phyloP scores from a whole-genome alignment of 2,797 vertebrate species.

The Sebastes glaucus region DNA sequence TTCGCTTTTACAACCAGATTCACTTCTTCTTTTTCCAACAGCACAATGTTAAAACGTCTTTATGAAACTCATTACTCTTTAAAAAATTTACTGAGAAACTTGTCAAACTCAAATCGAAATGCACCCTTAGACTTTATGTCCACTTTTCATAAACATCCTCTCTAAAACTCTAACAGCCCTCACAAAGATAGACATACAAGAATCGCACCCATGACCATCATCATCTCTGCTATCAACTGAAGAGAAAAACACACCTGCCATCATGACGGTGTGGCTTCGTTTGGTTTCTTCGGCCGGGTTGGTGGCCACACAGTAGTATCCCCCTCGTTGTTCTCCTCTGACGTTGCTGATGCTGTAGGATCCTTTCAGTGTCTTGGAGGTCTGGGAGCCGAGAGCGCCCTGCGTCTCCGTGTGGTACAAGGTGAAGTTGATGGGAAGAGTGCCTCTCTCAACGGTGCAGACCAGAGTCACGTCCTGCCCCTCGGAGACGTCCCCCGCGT shows the following conservation, averaged over 20 bases:
- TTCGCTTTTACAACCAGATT: neutral
- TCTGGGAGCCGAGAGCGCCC: neutral
- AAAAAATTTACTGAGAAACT: neutral
- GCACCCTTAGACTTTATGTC: neutral
- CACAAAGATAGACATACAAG: neutral
- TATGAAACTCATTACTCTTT: neutral
- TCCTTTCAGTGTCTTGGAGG: neutral
- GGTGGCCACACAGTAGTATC: constrained; percentile 71
- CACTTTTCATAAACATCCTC: neutral
- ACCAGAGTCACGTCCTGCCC: constrained; percentile 66
- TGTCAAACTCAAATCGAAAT: neutral
- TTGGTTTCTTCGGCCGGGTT: constrained; percentile 62
- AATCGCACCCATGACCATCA: neutral
- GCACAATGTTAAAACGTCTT: neutral
- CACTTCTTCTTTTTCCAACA: neutral
- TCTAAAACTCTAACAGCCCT: neutral
- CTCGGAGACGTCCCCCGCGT: constrained; percentile 51
- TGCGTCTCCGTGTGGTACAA: constrained; percentile 48
- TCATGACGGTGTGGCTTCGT: constrained; percentile 12
- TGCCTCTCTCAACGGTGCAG: constrained; percentile 74
- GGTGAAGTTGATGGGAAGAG: constrained; percentile 71
- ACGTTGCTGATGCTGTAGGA: constrained; percentile 41
- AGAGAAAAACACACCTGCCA: constrained; percentile 66
- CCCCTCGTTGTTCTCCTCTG: constrained; percentile 49
- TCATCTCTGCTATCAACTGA: neutral